Evolutionary conservation across 2,113 vertebrate genomes (phyloP).

Genomic region (Callipepla squamata): DNA sequence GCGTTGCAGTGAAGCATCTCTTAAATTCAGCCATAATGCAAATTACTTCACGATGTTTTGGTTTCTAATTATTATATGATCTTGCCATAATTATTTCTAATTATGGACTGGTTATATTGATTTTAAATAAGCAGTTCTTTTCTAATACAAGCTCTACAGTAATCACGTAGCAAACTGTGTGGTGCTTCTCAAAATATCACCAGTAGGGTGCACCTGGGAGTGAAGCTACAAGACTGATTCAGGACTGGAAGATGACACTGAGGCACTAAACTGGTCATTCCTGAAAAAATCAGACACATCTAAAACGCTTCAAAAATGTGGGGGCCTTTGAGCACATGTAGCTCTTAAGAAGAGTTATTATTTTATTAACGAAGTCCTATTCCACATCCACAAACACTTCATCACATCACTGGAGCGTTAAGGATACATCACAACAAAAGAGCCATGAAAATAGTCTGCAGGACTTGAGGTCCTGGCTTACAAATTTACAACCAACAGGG

Average conservation of each 20-base stretch:
- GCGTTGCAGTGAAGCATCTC: neutral
- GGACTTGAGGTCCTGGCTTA: too few relatives aligned
- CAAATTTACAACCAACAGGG: too few relatives aligned
- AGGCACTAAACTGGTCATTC: neutral
- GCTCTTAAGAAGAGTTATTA: neutral
- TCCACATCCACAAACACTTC: neutral
- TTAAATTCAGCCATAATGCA: neutral
- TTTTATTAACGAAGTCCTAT: neutral
- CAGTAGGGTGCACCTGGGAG: neutral
- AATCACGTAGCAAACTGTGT: neutral
- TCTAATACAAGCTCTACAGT: neutral
- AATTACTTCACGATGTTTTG: neutral
- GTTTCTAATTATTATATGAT: neutral
- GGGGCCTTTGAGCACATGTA: neutral
- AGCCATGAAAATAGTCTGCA: neutral
- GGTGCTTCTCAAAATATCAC: neutral
- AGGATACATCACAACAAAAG: neutral
- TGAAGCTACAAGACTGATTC: neutral
- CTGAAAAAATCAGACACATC: neutral
- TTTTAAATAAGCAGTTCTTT: neutral
- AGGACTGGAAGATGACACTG: neutral
- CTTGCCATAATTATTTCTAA: neutral
- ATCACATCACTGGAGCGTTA: neutral
- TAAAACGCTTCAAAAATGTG: neutral
- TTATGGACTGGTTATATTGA: neutral